A percentile compares a stretch with the other conserved stretches of the same genome.
phyloP scores from a whole-genome alignment of 2,113 vertebrate species.

The Nasalis larvatus region DNA sequence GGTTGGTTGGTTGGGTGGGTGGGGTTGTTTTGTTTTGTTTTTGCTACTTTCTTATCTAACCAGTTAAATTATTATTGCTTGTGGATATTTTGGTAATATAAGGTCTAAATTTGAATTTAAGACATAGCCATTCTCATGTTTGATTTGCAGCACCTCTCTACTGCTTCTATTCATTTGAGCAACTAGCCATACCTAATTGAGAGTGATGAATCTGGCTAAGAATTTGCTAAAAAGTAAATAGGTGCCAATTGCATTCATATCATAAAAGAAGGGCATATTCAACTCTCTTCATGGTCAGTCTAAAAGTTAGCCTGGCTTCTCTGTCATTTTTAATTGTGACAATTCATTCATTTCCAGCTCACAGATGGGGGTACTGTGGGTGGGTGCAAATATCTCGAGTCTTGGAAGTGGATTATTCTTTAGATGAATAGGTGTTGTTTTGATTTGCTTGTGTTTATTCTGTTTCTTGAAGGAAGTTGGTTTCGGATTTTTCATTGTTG shows the following conservation, averaged over 20 bases:
- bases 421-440: background rate
- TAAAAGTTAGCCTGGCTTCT: background rate
- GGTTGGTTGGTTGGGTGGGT: background rate
- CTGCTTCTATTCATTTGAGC: no score
- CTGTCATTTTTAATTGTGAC: no score
- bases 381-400: background rate
- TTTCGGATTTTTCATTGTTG: no score
- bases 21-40: background rate
- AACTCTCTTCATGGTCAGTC: background rate
- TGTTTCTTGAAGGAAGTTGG: background rate
- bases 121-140: no score
- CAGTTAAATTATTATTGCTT: background rate
- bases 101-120: background rate
- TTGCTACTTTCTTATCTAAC: background rate
- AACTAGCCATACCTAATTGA: background rate
- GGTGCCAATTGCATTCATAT: rapidly evolving
- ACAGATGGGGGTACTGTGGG: background rate
- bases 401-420: background rate
- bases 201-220: background rate
- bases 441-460: background rate
- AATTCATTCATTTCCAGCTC: background rate
- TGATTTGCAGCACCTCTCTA: background rate
- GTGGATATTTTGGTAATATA: background rate
- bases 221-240: background rate
- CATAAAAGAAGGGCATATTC: background rate